Evolutionary conservation across 1,140 invertebrate genomes (phyloP), one percentile per base, ranked within the genome.

Genomic region (Adoxophyes honmai): DNA sequence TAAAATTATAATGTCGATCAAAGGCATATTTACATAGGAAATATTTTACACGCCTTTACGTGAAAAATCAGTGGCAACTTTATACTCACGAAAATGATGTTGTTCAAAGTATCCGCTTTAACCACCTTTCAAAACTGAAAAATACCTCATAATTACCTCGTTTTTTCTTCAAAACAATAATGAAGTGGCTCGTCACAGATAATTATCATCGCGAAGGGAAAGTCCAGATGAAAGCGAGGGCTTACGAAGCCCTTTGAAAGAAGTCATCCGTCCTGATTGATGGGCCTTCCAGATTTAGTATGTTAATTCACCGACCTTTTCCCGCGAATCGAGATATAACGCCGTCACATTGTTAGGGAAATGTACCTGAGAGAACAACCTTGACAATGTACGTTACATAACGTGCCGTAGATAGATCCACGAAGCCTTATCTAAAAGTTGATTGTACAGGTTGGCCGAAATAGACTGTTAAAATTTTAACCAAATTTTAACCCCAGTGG

Each of bases 171-270:
- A 35, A 58, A 58, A 44, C 6, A 16, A 38, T 33, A 58, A 58
- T 58, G 38, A 58, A 52, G 34, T 13, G 11, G n/a, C 14, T 6
- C 18, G 11, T 48, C 21, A 48, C 18, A 53, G 62, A 64, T 68
- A 71, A 76, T 76, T 70, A 73, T 62, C 48, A 64, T 64, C 57
- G 62, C 64, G 18, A 34, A 44, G 37, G 55, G 56, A 64, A 64
- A 68, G 62, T 67, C 62, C 68, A 76, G 70, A 83, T 81, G 80
- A 86, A 86, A 86, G 78, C 76, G 75, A 81, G 75, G 66, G 82
- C 82, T 86, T 86, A 83, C 42, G 79, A 83, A 80, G 66, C 75
- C 74, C 57, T 77, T 78, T 70, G 67, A 79, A 80, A 78, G 72
- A 76, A 82, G 66, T 79, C 75, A 73, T 72, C 70, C 66, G 62